Conservation (phyloP, 2,113 vertebrate species). For the Microcebus murinus region DNA sequence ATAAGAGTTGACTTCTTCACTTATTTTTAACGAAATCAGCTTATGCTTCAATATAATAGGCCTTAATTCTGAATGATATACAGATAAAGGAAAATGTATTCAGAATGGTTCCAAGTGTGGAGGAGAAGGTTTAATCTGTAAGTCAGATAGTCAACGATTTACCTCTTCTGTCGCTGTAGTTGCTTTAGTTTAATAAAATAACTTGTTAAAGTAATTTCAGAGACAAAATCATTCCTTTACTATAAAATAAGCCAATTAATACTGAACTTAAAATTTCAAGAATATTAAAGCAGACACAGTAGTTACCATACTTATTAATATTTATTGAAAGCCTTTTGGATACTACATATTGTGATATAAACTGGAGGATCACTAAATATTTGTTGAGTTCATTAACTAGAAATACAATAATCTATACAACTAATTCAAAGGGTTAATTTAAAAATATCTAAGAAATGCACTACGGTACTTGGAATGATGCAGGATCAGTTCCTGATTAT, state of each 20-base stretch:
- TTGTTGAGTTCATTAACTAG: neutral
- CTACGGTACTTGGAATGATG: neutral
- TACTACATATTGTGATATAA: neutral
- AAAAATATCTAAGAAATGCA: neutral
- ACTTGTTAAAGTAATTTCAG: neutral
- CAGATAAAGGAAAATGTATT: neutral
- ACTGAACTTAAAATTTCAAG: neutral
- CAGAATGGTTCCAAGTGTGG: neutral
- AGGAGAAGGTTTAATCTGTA: neutral
- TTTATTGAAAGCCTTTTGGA: neutral
- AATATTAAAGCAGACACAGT: neutral
- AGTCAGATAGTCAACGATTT: neutral
- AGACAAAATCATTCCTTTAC: neutral
- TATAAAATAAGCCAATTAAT: neutral
- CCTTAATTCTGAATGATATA: neutral
- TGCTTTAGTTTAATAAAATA: neutral
- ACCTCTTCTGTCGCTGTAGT: neutral
- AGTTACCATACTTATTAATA: neutral
- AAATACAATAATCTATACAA: neutral
- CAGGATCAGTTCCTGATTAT: neutral
- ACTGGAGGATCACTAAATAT: neutral
- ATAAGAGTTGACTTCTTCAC: neutral
- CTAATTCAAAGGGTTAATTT: neutral
- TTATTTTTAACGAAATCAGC: constrained; percentile 43
- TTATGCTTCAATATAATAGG: neutral